Conservation (phyloP, 1,140 invertebrate genomes). For the Sarcophaga peregrina region DNA sequence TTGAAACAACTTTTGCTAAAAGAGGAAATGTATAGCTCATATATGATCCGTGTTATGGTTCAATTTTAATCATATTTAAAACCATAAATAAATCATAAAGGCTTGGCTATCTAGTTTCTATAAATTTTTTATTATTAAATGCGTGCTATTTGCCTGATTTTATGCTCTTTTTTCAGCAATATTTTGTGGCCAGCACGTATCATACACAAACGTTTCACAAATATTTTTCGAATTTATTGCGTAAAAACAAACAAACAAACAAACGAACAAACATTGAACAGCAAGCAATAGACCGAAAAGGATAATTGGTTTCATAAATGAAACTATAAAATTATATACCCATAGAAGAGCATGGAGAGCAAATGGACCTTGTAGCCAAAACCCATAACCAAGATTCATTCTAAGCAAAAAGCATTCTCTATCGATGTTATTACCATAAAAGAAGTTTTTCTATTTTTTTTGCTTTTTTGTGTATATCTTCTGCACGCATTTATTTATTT, state of each 20-base stretch:
- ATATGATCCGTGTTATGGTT: background rate
- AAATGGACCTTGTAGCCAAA: slow-evolving; percentile 15
- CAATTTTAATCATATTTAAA: slow-evolving; percentile 10
- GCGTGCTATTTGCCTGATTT: slow-evolving; percentile 7
- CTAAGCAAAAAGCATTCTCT: no score
- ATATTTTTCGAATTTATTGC: background rate
- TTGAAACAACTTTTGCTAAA: no score
- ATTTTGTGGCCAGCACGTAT: background rate
- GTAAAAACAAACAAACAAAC: background rate
- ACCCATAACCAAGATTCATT: background rate
- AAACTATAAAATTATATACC: slow-evolving; percentile 28
- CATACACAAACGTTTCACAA: background rate
- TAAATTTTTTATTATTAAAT: background rate
- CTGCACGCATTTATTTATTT: no score
- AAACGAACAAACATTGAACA: background rate
- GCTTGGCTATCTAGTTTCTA: background rate
- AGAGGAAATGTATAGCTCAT: no score
- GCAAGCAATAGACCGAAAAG: background rate
- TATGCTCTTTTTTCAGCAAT: background rate
- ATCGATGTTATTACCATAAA: no score
- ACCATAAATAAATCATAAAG: slow-evolving; percentile 7
- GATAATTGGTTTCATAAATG: slow-evolving; percentile 36
- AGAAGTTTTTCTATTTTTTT: no score
- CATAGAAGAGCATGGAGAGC: background rate
- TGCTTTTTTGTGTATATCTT: no score